Evolutionary conservation across 35 echinoderm and acorn worm genomes (phyloP), one percentile per base, ranked within the genome.

Genomic region (Strongylocentrotus purpuratus): DNA sequence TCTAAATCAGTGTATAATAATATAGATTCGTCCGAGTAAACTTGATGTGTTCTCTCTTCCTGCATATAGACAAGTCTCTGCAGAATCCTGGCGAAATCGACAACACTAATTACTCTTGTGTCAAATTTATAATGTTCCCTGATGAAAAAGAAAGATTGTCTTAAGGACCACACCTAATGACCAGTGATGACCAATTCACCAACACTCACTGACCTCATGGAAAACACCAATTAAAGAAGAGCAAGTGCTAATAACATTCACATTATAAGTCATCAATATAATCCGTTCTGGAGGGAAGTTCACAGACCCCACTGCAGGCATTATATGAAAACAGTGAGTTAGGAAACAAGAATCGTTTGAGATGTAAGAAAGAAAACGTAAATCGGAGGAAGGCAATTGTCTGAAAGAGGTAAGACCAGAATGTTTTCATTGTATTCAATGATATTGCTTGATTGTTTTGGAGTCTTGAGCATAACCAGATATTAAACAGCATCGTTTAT

Each of bases 161-260:
- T 78, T n/a, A 8, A 7, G 28, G 65, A 59, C 65, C 65, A 78
- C 65, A 78, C 65, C 65, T 78, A 78, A 78, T 78, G 65, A 78
- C 65, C 65, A 78, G 20, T 28, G 65, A 78, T 78, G 65, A 78
- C 65, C 65, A 78, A 78, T 78, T 78, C 65, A 78, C 65, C 65
- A 78, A 78, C 52, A 59, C 11, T 59, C 17, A 59, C 52, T 78
- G 65, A 78, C 65, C 65, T n/a, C 65, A n/a, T 78, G 65, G 65
- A 78, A 78, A 78, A 78, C 22, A 78, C 65, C 25, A 78, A 78
- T 78, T 78, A 78, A 78, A 28, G 65, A 78, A 15, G 28, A 78
- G 22, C 65, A 78, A 78, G 65, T 78, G 65, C 65, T 78, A 78
- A 78, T 28, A 78, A 78, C 65, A n/a, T 28, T 78, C 65, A 78